These are phyloP conservation scores for Ceyx erithaca DNA, from an alignment of 2,797 vertebrate species.

Conservation along the genomic window DNA sequence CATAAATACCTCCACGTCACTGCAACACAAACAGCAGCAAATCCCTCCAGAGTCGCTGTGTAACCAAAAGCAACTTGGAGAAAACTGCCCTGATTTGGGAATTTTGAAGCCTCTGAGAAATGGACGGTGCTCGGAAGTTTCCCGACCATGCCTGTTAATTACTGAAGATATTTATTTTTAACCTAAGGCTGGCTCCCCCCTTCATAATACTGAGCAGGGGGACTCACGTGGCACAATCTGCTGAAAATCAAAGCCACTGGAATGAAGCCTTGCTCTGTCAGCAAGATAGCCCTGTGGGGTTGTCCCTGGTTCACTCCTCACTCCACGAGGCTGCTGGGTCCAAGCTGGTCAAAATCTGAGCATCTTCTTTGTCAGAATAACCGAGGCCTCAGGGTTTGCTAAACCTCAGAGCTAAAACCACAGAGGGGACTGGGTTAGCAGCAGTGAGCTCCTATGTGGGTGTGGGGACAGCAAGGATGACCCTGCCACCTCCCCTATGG, in stretches of 20 bases:
- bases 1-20: constrained; percentile 29
- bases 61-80: background rate
- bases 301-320: background rate
- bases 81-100: background rate
- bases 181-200: background rate
- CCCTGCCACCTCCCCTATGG: background rate
- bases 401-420: background rate
- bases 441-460: background rate
- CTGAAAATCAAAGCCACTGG: background rate
- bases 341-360: background rate
- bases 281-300: background rate
- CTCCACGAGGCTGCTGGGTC: background rate
- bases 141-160: background rate
- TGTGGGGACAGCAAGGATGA: background rate
- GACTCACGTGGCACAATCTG: background rate
- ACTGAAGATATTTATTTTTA: constrained; percentile 12
- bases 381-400: background rate
- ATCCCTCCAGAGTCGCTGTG: background rate
- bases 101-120: background rate
- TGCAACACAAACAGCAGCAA: background rate
- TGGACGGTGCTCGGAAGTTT: background rate
- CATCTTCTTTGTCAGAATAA: background rate
- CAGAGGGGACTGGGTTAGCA: background rate
- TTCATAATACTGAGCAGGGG: background rate
- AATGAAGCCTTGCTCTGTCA: background rate